Percentiles rank a stretch among this genome's conserved stretches.
Evolutionary conservation across 2,113 vertebrate genomes (phyloP).

Genomic region (Eclectus roratus): DNA sequence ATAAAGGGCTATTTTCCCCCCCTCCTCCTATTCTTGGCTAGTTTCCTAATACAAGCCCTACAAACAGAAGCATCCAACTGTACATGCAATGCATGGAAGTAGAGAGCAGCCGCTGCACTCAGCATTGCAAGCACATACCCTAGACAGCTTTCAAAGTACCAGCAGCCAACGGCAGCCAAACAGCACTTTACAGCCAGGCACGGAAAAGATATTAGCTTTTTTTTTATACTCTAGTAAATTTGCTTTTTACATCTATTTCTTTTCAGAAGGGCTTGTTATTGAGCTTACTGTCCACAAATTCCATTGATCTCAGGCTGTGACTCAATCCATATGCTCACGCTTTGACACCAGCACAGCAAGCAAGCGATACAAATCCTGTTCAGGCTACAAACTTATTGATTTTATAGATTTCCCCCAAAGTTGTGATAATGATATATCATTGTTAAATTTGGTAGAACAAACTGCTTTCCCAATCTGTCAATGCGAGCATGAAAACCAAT

Average conservation of each 20-base stretch:
- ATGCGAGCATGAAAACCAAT: slow-evolving; percentile 86
- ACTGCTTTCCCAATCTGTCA: slow-evolving; percentile 98
- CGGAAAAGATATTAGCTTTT: slow-evolving; percentile 95
- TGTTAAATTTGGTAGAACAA: slow-evolving; percentile 99
- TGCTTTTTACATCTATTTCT: slow-evolving; percentile 99
- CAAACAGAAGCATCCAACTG: slow-evolving; percentile 78
- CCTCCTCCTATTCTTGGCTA: slow-evolving; percentile 76
- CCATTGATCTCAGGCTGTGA: slow-evolving; percentile 98
- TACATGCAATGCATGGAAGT: slow-evolving; percentile 62
- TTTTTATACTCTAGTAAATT: slow-evolving; percentile 92
- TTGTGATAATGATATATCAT: slow-evolving; percentile 99
- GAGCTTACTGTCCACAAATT: slow-evolving; percentile 99
- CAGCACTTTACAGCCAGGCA: slow-evolving; percentile 79
- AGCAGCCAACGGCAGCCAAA: slow-evolving; percentile 76
- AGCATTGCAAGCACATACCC: slow-evolving; percentile 77
- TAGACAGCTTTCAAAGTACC: slow-evolving; percentile 73
- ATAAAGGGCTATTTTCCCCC: slow-evolving; percentile 73
- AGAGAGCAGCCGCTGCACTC: slow-evolving; percentile 47
- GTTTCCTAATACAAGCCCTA: slow-evolving; percentile 77
- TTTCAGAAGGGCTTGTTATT: slow-evolving; percentile 99
- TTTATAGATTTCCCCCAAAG: slow-evolving; percentile 99
- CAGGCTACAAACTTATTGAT: slow-evolving; percentile 98
- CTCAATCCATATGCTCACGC: slow-evolving; percentile 96
- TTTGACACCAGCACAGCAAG: slow-evolving; percentile 96
- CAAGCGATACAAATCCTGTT: slow-evolving; percentile 98